phyloP scores from a whole-genome alignment of 2,797 vertebrate species.

The Fundulus diaphanus region DNA sequence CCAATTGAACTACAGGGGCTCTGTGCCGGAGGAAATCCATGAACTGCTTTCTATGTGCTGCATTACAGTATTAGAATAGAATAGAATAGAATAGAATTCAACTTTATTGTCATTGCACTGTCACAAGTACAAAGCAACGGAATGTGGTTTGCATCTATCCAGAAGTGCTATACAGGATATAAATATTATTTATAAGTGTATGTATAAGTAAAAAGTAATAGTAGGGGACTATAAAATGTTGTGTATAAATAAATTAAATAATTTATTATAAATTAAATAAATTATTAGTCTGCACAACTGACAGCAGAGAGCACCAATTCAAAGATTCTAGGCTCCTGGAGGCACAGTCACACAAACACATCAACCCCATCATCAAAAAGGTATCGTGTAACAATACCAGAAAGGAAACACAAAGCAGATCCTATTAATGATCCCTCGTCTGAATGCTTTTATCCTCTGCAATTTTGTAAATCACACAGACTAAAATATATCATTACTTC shows the following conservation, averaged over 20 bases:
- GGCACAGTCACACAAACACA: slow-evolving; percentile 20
- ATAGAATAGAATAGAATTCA: too few relatives aligned
- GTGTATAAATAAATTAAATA: too few relatives aligned
- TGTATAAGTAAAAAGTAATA: too few relatives aligned
- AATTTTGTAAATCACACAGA: not conserved
- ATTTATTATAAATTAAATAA: too few relatives aligned
- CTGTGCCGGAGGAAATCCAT: not conserved
- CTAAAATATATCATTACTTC: not conserved
- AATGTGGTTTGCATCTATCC: too few relatives aligned
- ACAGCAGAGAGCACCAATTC: slow-evolving; percentile 50
- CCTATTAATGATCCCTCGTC: not conserved
- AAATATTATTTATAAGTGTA: too few relatives aligned
- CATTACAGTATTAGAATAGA: not conserved
- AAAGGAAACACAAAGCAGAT: not conserved
- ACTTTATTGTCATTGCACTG: too few relatives aligned
- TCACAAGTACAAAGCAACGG: too few relatives aligned
- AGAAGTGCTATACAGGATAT: too few relatives aligned
- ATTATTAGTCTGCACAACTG: slow-evolving; percentile 37
- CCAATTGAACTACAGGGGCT: not conserved
- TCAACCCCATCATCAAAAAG: slow-evolving; percentile 4
- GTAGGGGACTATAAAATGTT: too few relatives aligned
- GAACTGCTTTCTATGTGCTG: slow-evolving; percentile 7
- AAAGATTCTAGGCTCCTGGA: slow-evolving; percentile 32
- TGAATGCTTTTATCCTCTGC: not conserved
- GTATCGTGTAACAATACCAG: slow-evolving; percentile 2